Conservation (phyloP, 1,140 invertebrate genomes). For the Drosophila kepulauana region DNA sequence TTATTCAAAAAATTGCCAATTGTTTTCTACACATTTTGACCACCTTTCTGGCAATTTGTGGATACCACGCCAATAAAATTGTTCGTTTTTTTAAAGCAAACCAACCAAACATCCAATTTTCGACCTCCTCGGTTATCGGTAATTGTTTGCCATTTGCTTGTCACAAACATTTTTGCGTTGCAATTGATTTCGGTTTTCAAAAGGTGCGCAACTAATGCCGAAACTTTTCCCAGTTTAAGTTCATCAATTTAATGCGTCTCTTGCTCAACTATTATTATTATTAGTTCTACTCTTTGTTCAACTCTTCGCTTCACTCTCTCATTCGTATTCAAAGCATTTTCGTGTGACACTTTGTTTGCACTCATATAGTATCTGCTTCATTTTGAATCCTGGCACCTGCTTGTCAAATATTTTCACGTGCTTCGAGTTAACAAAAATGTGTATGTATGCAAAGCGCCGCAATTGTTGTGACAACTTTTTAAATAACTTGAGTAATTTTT, state of each 20-base stretch:
- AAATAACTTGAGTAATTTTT: slow-evolving; percentile 15
- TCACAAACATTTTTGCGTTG: background rate
- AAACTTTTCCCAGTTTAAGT: slow-evolving; percentile 24
- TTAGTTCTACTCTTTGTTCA: no score
- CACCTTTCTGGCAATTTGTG: no score
- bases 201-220: slow-evolving; percentile 19
- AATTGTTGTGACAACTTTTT: slow-evolving; percentile 29
- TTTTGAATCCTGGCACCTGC: background rate
- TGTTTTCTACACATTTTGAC: no score
- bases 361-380: background rate
- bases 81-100: no score
- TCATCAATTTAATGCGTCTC: slow-evolving; percentile 2
- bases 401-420: slow-evolving; percentile 9
- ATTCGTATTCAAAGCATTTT: slow-evolving; percentile 12
- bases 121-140: slow-evolving; percentile 6
- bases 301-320: background rate
- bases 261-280: background rate
- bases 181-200: slow-evolving; percentile 31
- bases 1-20: no score
- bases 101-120: no score
- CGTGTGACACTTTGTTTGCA: slow-evolving; percentile 4
- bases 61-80: no score
- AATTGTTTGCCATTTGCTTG: slow-evolving; percentile 31
- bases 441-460: slow-evolving; percentile 7
- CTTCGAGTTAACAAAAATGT: background rate